Percentiles rank a stretch among this genome's conserved stretches.
These are phyloP conservation scores for Drosophila nigrodunni DNA, from an alignment of 1,140 invertebrate genomes.

Conservation along the genomic window DNA sequence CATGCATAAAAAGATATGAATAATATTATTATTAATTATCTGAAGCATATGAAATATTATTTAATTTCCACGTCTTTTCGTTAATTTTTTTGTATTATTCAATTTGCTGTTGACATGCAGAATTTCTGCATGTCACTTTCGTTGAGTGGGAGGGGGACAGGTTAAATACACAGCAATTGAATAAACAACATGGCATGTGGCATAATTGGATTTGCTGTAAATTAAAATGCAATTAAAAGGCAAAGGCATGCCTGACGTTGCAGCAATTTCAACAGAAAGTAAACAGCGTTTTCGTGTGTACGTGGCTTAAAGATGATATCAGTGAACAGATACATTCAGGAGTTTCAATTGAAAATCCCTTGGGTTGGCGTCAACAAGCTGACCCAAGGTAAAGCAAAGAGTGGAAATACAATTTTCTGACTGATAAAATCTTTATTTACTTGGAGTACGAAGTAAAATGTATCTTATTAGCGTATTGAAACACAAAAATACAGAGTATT, in stretches of 20 bases:
- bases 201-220: conserved; percentile 69
- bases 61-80: background rate
- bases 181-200: conserved; percentile 53
- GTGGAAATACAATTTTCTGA: no score
- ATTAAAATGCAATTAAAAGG: conserved; percentile 66
- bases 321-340: background rate
- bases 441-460: no score
- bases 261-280: background rate
- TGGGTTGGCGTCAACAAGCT: background rate
- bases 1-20: background rate
- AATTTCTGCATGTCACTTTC: background rate
- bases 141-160: background rate
- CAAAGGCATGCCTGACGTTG: conserved; percentile 9
- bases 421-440: no score
- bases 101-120: conserved; percentile 4
- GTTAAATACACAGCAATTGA: conserved; percentile 42
- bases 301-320: background rate
- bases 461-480: no score
- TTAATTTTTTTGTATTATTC: conserved; percentile 6
- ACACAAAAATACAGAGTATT: no score
- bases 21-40: background rate
- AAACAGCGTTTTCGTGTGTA: background rate
- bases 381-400: background rate
- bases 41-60: conserved; percentile 3
- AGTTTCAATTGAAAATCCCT: background rate